phyloP scores from a whole-genome alignment of 2,797 vertebrate genomes.

The Chromis chromis region DNA sequence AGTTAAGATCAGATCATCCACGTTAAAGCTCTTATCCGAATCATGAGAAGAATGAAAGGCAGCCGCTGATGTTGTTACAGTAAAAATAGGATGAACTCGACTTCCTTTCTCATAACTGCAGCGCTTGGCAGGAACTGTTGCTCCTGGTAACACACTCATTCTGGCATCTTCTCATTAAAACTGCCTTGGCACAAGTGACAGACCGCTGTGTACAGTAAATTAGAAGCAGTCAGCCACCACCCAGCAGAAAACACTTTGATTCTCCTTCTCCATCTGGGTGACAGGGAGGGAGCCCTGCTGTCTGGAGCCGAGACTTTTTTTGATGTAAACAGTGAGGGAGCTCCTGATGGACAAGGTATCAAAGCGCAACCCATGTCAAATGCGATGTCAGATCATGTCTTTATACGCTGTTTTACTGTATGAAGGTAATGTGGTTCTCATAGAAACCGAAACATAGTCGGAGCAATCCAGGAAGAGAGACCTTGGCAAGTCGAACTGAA shows the following conservation, averaged over 20 bases:
- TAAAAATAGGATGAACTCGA: slow-evolving; percentile 24
- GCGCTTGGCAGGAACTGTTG: slow-evolving; percentile 18
- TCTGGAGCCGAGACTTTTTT: slow-evolving; percentile 23
- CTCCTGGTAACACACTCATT: slow-evolving; percentile 37
- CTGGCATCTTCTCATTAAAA: slow-evolving; percentile 68
- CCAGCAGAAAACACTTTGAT: slow-evolving; percentile 55
- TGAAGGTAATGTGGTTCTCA: not conserved
- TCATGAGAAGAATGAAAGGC: not conserved
- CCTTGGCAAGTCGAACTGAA: slow-evolving; percentile 32
- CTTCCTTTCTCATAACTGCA: slow-evolving; percentile 27
- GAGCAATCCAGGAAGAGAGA: slow-evolving; percentile 18
- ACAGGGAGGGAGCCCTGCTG: slow-evolving; percentile 14
- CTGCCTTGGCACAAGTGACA: slow-evolving; percentile 43
- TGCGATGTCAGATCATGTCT: not conserved
- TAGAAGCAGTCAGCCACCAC: slow-evolving; percentile 49
- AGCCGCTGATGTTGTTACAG: slow-evolving; percentile 12
- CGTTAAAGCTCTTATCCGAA: slow-evolving; percentile 8
- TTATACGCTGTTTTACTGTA: not conserved
- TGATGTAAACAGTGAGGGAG: slow-evolving; percentile 9
- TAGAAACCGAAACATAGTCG: slow-evolving; percentile 9
- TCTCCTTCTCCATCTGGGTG: slow-evolving; percentile 39
- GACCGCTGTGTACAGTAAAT: slow-evolving; percentile 51
- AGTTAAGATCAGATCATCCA: not conserved
- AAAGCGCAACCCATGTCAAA: not conserved
- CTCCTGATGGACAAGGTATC: not conserved